Base-by-base conservation (phyloP, 2,888 invertebrate species). In the Shargacucullia verbasci region DNA sequence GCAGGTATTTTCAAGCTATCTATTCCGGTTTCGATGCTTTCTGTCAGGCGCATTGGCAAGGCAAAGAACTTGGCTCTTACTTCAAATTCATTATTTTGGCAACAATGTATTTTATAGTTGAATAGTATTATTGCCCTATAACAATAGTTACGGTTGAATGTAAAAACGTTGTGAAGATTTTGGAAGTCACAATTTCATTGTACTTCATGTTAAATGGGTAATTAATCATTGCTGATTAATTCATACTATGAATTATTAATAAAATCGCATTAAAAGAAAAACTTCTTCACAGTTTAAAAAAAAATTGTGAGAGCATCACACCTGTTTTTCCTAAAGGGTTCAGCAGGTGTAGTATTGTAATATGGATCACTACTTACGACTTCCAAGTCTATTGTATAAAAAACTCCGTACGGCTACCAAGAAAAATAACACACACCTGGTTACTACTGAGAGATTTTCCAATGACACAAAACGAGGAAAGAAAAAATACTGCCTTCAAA, bases 171-270 rank as follows among this genome's bases (percentile, higher is more conserved):
- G 13, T 11, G 25, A 50, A 50, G 41, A 35, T 50, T 38, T 41
- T 25, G 35, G 41, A 34, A 41, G 13, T 41, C 11, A 29, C 1
- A 7, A 10, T 31, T 12, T 14, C 20, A 33, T 52, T 52, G 37
- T 52, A 10, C 27, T 43, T 38, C 11, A 31, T 44, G 39, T 40
- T 27, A 35, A 29, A 29, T 20, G 12, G 15, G 12, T 29, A n/a
- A 44, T 44, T 43, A 44, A 52, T 52, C 29, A 38, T 43, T n/a
- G n/a, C n/a, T n/a, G n/a, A n/a, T n/a, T n/a, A n/a, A n/a, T 37
- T n/a, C 14, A n/a, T n/a, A 20, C 14, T 12, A 40, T 2, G 2
- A 14, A 13, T 37, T 13, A 46, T 8, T 37, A 27, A 14, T 46
- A 46, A 37, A 13, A 13, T 46, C 14, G 12, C 29, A 27, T 13